Conservation (phyloP, 2,888 invertebrate genomes). For the Orthosia gracilis region DNA sequence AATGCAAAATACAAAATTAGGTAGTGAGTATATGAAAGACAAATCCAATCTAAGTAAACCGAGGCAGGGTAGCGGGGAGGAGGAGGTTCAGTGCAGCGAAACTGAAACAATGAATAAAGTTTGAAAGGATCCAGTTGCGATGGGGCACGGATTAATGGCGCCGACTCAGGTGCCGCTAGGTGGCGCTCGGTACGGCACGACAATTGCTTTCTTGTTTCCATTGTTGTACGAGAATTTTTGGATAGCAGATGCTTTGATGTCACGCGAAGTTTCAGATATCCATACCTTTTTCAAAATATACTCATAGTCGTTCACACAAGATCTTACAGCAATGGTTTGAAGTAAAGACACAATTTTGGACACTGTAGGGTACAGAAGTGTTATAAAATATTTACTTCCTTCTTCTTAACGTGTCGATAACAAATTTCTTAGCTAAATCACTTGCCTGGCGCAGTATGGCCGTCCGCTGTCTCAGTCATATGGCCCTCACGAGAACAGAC, state of each 20-base stretch:
- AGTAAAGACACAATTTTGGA: neutral
- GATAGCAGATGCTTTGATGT: neutral
- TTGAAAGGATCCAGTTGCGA: conserved; percentile 80
- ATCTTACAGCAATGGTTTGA: neutral
- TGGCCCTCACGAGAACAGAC: too few relatives aligned
- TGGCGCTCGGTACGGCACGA: conserved; percentile 70
- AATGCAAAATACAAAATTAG: conserved; percentile 70
- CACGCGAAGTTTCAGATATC: too few relatives aligned
- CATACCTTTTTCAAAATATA: too few relatives aligned
- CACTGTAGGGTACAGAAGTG: neutral
- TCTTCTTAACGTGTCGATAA: too few relatives aligned
- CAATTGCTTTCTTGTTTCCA: conserved; percentile 67
- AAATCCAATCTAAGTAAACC: conserved; percentile 83
- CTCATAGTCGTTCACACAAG: neutral
- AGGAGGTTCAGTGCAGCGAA: conserved; percentile 74
- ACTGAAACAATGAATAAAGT: conserved; percentile 87
- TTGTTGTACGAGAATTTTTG: conserved; percentile 58
- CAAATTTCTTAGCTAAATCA: too few relatives aligned
- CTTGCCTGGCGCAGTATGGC: too few relatives aligned
- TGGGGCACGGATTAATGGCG: conserved; percentile 78
- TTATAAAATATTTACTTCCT: too few relatives aligned
- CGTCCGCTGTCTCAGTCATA: too few relatives aligned
- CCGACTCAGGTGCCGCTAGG: conserved; percentile 79
- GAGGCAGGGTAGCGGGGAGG: conserved; percentile 52
- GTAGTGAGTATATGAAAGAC: conserved; percentile 73